Conservation (phyloP, 2,888 invertebrate species). For the Scaptomyza reducta region DNA sequence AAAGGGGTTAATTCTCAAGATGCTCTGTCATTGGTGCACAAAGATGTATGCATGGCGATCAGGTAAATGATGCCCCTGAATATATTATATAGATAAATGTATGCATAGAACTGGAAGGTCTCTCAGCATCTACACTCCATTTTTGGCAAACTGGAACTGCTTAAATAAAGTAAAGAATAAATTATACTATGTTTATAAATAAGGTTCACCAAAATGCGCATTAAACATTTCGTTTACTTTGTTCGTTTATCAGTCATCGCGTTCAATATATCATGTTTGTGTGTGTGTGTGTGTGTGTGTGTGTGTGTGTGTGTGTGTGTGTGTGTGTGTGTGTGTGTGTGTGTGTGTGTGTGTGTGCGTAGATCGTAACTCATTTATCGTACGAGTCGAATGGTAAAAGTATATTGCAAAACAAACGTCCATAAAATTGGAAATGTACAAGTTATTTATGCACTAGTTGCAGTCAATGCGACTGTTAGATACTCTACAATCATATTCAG, state of each 20-base stretch:
- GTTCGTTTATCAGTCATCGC: conserved; percentile 52
- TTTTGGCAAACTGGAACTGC: conserved; percentile 62
- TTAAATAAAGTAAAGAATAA: conserved; percentile 2
- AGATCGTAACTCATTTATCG: conserved; percentile 65
- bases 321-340: too few relatives aligned
- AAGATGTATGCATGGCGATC: conserved; percentile 50
- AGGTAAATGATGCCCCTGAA: conserved; percentile 41
- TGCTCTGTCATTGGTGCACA: conserved; percentile 62
- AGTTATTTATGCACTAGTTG: conserved; percentile 4
- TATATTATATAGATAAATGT: conserved; percentile 43
- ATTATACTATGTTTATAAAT: conserved; percentile 20
- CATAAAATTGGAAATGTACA: conserved; percentile 23
- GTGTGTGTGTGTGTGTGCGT: conserved; percentile 27
- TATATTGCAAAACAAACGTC: conserved; percentile 58
- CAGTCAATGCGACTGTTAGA: not conserved
- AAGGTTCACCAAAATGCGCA: conserved; percentile 21
- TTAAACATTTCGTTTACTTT: conserved; percentile 26
- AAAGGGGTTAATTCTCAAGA: conserved; percentile 55
- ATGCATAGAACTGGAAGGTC: conserved; percentile 45
- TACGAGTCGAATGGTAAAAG: conserved; percentile 32
- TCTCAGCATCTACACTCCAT: conserved; percentile 49
- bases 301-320: conserved; percentile 18
- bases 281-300: conserved; percentile 21
- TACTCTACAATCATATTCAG: not conserved
- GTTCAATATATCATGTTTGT: conserved; percentile 31